These are phyloP conservation scores for Peromyscus maniculatus DNA, from an alignment of 2,113 vertebrate genomes.

Conservation along the genomic window DNA sequence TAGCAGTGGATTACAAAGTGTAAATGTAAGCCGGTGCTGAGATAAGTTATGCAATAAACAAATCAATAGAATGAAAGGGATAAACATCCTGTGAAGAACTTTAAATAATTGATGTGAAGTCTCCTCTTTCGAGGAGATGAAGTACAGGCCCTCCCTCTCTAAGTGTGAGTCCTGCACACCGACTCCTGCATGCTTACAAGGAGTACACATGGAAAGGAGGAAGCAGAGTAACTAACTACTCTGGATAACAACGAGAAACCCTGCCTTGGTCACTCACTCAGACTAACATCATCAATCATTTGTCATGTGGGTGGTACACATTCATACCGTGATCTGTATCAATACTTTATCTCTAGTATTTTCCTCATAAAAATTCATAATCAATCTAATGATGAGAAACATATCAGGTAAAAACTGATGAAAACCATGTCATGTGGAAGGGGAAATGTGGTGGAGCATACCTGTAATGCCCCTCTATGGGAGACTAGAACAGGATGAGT, in stretches of 20 bases:
- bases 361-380: conserved; percentile 16
- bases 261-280: background rate
- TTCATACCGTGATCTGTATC: background rate
- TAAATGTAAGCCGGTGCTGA: background rate
- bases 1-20: background rate
- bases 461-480: background rate
- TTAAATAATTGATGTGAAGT: background rate
- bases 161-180: background rate
- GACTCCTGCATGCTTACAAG: background rate
- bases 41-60: background rate
- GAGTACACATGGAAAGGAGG: background rate
- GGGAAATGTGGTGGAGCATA: background rate
- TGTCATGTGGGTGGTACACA: no score
- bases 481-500: background rate
- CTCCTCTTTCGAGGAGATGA: background rate
- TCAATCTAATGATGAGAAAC: background rate
- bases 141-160: background rate
- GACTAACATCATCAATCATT: background rate
- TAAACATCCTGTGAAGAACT: background rate
- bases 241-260: background rate
- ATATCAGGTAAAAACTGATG: background rate
- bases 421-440: background rate
- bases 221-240: background rate
- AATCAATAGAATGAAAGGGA: background rate
- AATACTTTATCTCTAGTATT: background rate